These are phyloP conservation scores for Holacanthus passer DNA, from an alignment of 2,113 vertebrate species.

Conservation along the genomic window DNA sequence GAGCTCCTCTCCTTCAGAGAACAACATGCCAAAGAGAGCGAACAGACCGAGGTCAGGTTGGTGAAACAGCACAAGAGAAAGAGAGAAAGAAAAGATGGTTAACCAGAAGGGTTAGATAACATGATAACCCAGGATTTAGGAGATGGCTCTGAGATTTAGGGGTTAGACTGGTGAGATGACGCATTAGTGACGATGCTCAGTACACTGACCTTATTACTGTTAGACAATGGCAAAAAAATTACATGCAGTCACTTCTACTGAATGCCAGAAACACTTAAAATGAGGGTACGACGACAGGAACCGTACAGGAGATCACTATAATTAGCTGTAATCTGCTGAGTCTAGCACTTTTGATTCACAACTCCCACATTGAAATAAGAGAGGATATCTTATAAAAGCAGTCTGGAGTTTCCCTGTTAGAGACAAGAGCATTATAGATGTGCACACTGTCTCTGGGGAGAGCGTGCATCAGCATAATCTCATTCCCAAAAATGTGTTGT, in stretches of 20 bases:
- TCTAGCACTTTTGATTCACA: conserved; percentile 24
- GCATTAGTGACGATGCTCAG: conserved; percentile 26
- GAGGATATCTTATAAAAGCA: neutral
- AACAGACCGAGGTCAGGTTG: conserved; percentile 77
- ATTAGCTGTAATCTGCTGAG: conserved; percentile 13
- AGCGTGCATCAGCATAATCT: conserved; percentile 40
- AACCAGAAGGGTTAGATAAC: conserved; percentile 59
- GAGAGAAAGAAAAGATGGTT: conserved; percentile 67
- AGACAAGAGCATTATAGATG: conserved; percentile 22
- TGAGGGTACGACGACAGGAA: conserved; percentile 4
- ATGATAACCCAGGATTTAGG: conserved; percentile 45
- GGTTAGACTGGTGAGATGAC: conserved; percentile 63
- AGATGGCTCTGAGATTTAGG: conserved; percentile 54
- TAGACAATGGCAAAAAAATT: conserved; percentile 8
- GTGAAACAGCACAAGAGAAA: conserved; percentile 70
- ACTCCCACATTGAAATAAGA: neutral
- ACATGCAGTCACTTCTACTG: conserved; percentile 17
- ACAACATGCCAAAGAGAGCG: conserved; percentile 79
- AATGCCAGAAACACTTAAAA: conserved; percentile 14
- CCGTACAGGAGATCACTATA: neutral
- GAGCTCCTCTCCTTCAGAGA: conserved; percentile 87
- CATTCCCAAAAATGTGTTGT: conserved; percentile 18
- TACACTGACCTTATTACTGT: conserved; percentile 19
- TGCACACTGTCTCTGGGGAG: conserved; percentile 12
- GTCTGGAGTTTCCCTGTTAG: conserved; percentile 16